Percentiles rank a stretch among this genome's conserved stretches.
These are phyloP conservation scores for Saguinus imperator DNA, from an alignment of 2,113 vertebrate species.

Conservation along the genomic window DNA sequence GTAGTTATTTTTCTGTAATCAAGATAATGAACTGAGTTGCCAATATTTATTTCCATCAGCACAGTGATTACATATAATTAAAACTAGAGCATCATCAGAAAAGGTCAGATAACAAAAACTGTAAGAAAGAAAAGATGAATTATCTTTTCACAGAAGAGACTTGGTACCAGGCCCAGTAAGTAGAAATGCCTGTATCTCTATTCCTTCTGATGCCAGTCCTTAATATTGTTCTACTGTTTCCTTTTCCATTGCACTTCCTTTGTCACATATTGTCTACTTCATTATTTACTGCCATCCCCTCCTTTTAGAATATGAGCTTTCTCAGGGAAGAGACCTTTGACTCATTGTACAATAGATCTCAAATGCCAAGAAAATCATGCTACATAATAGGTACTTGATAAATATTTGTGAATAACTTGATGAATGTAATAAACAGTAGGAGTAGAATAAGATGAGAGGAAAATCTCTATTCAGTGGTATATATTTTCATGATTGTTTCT, in stretches of 20 bases:
- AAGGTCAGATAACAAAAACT: constrained; percentile 67
- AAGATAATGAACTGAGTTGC: constrained; percentile 68
- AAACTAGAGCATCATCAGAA: constrained; percentile 46
- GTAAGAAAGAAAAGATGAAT: not conserved
- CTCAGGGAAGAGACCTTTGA: not conserved
- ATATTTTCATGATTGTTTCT: not conserved
- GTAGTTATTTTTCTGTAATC: constrained; percentile 62
- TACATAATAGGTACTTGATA: not conserved
- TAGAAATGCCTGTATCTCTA: not conserved
- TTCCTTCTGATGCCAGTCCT: rapidly evolving
- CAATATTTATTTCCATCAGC: constrained; percentile 68
- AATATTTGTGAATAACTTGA: not conserved
- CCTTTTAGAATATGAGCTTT: not conserved
- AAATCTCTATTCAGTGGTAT: not conserved
- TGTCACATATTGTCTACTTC: not conserved
- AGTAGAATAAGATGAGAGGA: not conserved
- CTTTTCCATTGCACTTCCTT: not conserved
- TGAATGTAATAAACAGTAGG: not conserved
- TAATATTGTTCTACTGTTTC: rapidly evolving
- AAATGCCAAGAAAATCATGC: not conserved
- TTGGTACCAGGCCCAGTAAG: not conserved
- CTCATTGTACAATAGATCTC: not conserved
- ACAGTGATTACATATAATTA: constrained; percentile 68
- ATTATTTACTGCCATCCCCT: not conserved
- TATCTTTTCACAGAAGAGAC: not conserved